Conservation (phyloP, 2,113 vertebrate species). For the Phalacrocorax aristotelis region DNA sequence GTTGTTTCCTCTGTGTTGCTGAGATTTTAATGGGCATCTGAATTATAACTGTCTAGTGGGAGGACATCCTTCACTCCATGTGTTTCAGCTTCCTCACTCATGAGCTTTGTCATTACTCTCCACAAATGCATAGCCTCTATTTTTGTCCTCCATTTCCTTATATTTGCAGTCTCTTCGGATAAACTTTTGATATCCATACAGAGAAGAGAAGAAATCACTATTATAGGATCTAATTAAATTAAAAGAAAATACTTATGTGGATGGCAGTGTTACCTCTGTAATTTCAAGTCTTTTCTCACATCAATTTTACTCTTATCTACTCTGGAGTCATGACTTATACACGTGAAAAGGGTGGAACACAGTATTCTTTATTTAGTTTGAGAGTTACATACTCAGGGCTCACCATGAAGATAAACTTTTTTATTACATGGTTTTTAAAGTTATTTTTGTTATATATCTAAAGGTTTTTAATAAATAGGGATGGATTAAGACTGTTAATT, state of each 20-base stretch:
- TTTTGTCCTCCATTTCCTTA: slow-evolving; percentile 2
- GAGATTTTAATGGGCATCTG: slow-evolving; percentile 40
- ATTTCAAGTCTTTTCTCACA: background rate
- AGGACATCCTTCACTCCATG: slow-evolving; percentile 32
- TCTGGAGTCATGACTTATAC: background rate
- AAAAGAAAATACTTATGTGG: background rate
- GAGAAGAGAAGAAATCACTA: background rate
- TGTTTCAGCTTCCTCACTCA: slow-evolving; percentile 12
- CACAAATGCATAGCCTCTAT: background rate
- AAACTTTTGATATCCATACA: background rate
- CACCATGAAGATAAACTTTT: background rate
- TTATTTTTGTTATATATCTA: background rate
- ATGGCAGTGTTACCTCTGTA: background rate
- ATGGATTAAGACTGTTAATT: background rate
- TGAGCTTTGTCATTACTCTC: slow-evolving; percentile 20
- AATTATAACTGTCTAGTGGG: slow-evolving; percentile 29
- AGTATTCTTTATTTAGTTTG: background rate
- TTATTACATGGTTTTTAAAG: background rate
- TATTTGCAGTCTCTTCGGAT: slow-evolving; percentile 28
- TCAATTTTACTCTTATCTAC: background rate
- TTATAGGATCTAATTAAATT: background rate
- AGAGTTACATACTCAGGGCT: background rate
- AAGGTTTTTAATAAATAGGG: background rate
- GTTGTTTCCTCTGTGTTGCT: slow-evolving; percentile 7
- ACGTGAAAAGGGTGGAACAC: background rate